phyloP scores from a whole-genome alignment of 2,797 vertebrate genomes.

The Cryptoblepharus egeriae region DNA sequence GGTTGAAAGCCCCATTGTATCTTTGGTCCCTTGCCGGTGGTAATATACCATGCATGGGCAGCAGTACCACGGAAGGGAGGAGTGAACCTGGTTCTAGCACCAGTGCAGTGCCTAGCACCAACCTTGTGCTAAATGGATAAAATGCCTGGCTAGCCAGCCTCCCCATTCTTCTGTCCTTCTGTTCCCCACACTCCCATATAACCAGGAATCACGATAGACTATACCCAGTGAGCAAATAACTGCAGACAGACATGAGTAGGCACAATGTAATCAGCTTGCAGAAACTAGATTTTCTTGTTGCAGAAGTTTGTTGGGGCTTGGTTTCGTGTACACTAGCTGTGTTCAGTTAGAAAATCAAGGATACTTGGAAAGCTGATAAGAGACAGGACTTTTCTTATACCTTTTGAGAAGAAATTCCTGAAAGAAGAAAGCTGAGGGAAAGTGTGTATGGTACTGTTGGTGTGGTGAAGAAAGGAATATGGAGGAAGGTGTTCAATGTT shows the following conservation, averaged over 20 bases:
- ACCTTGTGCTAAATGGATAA: not conserved
- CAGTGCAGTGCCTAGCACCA: too few relatives aligned
- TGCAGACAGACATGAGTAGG: not conserved
- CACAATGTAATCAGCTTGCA: not conserved
- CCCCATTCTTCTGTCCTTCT: not conserved
- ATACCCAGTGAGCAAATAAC: not conserved
- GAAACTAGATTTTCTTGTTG: not conserved
- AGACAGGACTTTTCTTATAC: slow-evolving; percentile 8
- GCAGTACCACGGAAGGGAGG: too few relatives aligned
- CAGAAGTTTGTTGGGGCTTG: not conserved
- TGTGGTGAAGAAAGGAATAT: too few relatives aligned
- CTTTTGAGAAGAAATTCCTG: not conserved
- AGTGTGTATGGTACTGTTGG: too few relatives aligned
- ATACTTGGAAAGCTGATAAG: slow-evolving; percentile 18
- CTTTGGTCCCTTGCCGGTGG: too few relatives aligned
- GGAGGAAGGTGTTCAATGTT: not conserved
- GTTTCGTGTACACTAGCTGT: not conserved
- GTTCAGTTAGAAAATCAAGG: not conserved
- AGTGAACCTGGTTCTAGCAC: too few relatives aligned
- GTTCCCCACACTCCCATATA: not conserved
- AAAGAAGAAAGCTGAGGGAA: not conserved
- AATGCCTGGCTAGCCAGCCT: too few relatives aligned
- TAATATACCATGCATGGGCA: too few relatives aligned
- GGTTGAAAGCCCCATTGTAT: too few relatives aligned
- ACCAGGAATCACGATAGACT: not conserved